phyloP scores from a whole-genome alignment of 2,888 invertebrate species.

The Sinelater perroti region DNA sequence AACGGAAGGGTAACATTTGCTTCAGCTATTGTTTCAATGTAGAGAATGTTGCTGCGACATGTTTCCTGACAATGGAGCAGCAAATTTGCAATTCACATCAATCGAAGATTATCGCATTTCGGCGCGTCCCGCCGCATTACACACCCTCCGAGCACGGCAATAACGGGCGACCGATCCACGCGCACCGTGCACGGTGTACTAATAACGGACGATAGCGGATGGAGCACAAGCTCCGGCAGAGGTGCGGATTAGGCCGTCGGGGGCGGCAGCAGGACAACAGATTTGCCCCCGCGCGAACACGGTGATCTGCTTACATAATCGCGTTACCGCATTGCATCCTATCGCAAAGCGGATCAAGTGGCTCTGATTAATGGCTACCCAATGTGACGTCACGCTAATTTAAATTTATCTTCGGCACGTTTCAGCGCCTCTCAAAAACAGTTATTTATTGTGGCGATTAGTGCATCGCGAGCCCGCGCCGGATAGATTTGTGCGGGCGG shows the following conservation, averaged over 20 bases:
- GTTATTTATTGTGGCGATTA: slow-evolving; percentile 37
- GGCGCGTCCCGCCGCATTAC: slow-evolving; percentile 9
- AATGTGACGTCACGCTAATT: slow-evolving; percentile 51
- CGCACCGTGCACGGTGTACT: slow-evolving; percentile 24
- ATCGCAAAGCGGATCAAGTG: slow-evolving; percentile 49
- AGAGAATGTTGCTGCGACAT: too few species aligned
- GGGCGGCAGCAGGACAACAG: slow-evolving; percentile 44
- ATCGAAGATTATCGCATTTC: slow-evolving; percentile 10
- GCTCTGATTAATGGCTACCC: slow-evolving; percentile 51
- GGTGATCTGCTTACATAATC: slow-evolving; percentile 52
- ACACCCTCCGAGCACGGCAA: slow-evolving; percentile 23
- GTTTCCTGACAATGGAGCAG: background rate
- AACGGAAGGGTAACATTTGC: too few species aligned
- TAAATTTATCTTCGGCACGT: slow-evolving; percentile 47
- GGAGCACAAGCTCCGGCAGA: slow-evolving; percentile 31
- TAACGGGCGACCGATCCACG: slow-evolving; percentile 21
- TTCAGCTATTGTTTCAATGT: too few species aligned
- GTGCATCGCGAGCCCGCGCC: slow-evolving; percentile 12
- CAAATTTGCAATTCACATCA: background rate
- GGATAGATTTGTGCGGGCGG: slow-evolving; percentile 21
- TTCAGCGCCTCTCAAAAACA: slow-evolving; percentile 39
- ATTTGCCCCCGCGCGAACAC: slow-evolving; percentile 45
- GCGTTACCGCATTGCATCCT: slow-evolving; percentile 52
- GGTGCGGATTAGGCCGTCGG: slow-evolving; percentile 24
- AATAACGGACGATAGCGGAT: slow-evolving; percentile 35